Base-by-base conservation (phyloP, 2,113 vertebrate genomes). In the Nothocercus julius region DNA sequence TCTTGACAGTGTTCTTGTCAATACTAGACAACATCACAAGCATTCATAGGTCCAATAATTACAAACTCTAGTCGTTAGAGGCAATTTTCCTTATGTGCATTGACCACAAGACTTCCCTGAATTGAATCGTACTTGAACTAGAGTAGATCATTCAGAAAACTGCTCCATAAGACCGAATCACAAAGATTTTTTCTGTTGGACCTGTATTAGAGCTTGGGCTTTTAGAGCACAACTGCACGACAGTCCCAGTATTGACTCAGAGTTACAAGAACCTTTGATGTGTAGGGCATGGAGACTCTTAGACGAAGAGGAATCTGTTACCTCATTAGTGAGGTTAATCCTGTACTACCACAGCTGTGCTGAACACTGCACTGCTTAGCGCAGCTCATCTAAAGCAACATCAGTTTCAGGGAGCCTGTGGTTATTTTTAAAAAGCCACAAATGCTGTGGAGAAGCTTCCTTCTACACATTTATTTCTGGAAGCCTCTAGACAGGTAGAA, bases 391-490 rank as follows among this genome's bases (percentile, higher is more conserved):
- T 70, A 91, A 62, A 38, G 59, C 68, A 81, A 20, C 69, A 83
- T 69, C 56, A 82, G 30, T 76, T 92, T 85, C 70, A 89, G 30
- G 36, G 61, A 89, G 34, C 7, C 62, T 82, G 69, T 73, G 66
- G 80, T 32, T 88, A 63, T 93, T 96, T 94, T 89, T 64, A 36
- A 95, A 90, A 90, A 83, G 63, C 56, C 91, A 66, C 73, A 84
- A 68, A 84, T 66, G 10, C 53, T 92, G 62, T 30, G 68, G 75
- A 81, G 56, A 87, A 22, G 13, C 21, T 92, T 94, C 45, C 51
- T 92, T 92, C 49, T 77, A 54, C 64, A 34, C 18, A 28, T 75
- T 87, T 78, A 28, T 88, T 85, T 89, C 74, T 80, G 19, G 28
- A 82, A 94, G 19, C 24, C 28, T 73, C 64, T 67, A 78, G 66